These are phyloP conservation scores for Oryzias javanicus DNA, from an alignment of 2,113 vertebrate species.

Conservation along the genomic window DNA sequence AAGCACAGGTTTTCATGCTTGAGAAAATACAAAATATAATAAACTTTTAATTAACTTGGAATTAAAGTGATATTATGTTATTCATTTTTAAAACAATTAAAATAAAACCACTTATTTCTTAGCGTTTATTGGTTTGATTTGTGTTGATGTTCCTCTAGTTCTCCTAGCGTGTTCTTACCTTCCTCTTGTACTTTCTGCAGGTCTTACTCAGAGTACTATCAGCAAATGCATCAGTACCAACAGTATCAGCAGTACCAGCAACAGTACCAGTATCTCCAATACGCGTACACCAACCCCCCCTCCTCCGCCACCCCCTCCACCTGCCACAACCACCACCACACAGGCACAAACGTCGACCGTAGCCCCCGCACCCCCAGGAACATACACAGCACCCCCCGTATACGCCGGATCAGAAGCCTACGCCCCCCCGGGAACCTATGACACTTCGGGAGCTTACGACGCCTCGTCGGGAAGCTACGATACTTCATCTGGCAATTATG, in stretches of 20 bases:
- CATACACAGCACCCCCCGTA: conserved; percentile 60
- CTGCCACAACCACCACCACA: conserved; percentile 55
- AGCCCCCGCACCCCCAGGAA: conserved; percentile 63
- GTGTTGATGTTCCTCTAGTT: not conserved
- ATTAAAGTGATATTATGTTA: no score
- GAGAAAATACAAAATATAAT: no score
- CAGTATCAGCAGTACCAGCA: conserved; percentile 80
- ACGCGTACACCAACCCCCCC: conserved; percentile 75
- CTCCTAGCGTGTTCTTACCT: not conserved
- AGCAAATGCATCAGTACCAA: conserved; percentile 80
- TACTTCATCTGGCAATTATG: conserved; percentile 52
- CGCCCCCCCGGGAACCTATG: conserved; percentile 54
- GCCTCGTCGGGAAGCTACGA: conserved; percentile 48
- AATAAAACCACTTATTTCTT: no score
- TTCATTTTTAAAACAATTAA: no score
- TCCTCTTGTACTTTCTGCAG: conserved; percentile 35
- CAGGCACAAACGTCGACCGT: conserved; percentile 50
- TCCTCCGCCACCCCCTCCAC: conserved; percentile 59
- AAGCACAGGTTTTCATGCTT: not conserved
- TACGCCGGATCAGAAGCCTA: conserved; percentile 54
- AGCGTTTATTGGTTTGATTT: not conserved
- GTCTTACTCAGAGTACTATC: conserved; percentile 80
- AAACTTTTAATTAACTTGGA: no score
- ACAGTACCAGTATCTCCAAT: conserved; percentile 80
- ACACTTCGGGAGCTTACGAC: conserved; percentile 45